Base-by-base conservation (phyloP, 2,888 invertebrate species). In the Cataglyphis livida region DNA sequence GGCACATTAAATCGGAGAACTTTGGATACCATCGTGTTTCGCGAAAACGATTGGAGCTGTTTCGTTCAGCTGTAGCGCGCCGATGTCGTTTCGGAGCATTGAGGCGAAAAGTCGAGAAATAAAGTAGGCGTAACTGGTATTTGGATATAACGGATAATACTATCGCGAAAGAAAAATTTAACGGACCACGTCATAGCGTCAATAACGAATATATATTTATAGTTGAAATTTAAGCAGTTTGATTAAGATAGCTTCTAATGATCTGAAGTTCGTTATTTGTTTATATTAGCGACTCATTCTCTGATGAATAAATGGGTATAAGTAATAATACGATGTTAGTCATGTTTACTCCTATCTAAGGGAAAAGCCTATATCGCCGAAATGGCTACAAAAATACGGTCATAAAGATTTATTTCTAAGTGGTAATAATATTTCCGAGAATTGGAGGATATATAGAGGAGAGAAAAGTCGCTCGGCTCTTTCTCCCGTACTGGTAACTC, bases 1-100 rank as follows among this genome's bases (percentile, higher is more conserved):
- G 81, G 71, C 28, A 35, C 75, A 79, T 86, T 84, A 81, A 87
- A 87, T 87, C 87, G 81, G 61, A 54, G 59, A 78, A 87, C 82
- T 87, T 87, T 83, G 59, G 83, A 74, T 74, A 74, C 73, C 68
- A 57, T 70, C 82, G 82, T 81, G 82, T 84, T 84, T 86, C 84
- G 73, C 48, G 76, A 51, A 65, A 62, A 32, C 78, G 68, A 78
- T 78, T 59, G 59, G 59, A 78, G 44, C 68, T 54, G 68, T 78
- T 78, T 57, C 68, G 78, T 10, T 78, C 68, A 78, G 68, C 68
- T 78, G 68, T 21, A 59, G 54, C 78, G 78, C 78, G 57, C 57
- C 78, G 78, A 78, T 78, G 78, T 59, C 68, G 68, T 68, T 68
- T 15, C 32, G 57, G 15, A 57, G 78, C 57, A 68, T 15, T 21